Evolutionary conservation across 1,140 invertebrate species (phyloP).

Genomic region (Eumeta japonica): DNA sequence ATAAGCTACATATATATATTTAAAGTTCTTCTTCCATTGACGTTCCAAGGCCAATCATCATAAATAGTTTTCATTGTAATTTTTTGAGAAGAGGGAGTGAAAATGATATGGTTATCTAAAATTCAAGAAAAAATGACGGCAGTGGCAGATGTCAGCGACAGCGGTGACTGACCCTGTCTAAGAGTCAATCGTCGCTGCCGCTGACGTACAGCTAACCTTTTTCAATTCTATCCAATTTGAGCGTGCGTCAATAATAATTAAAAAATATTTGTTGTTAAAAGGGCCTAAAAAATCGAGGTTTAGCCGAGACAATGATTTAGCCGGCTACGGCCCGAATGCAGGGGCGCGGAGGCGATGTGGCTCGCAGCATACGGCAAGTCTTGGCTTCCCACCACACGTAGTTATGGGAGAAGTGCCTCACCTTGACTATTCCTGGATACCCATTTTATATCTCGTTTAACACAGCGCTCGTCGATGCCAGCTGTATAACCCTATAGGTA

Average conservation of each 20-base stretch:
- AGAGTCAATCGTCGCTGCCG: neutral
- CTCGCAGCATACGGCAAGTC: neutral
- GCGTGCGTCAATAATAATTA: constrained; percentile 22
- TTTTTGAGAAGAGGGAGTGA: too few species aligned
- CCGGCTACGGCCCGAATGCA: constrained; percentile 6
- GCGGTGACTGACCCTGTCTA: too few species aligned
- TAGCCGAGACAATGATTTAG: constrained; percentile 8
- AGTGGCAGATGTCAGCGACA: too few species aligned
- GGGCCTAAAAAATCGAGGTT: constrained; percentile 25
- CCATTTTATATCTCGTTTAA: constrained; percentile 31
- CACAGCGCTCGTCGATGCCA: constrained; percentile 7
- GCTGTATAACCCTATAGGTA: constrained; percentile 37
- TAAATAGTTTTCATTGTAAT: too few species aligned
- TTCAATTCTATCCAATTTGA: constrained; percentile 23
- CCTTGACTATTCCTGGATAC: constrained; percentile 41
- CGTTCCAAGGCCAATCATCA: too few species aligned
- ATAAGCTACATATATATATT: too few species aligned
- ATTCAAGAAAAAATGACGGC: too few species aligned
- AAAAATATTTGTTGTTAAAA: constrained; percentile 10
- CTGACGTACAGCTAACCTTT: constrained; percentile 10
- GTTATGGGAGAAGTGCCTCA: constrained; percentile 36
- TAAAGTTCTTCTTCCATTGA: too few species aligned
- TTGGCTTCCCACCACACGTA: constrained; percentile 43
- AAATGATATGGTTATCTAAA: too few species aligned
- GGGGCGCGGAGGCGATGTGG: constrained; percentile 1